Evolutionary conservation across 2,113 vertebrate species (phyloP).

Genomic region (Sturnus vulgaris): DNA sequence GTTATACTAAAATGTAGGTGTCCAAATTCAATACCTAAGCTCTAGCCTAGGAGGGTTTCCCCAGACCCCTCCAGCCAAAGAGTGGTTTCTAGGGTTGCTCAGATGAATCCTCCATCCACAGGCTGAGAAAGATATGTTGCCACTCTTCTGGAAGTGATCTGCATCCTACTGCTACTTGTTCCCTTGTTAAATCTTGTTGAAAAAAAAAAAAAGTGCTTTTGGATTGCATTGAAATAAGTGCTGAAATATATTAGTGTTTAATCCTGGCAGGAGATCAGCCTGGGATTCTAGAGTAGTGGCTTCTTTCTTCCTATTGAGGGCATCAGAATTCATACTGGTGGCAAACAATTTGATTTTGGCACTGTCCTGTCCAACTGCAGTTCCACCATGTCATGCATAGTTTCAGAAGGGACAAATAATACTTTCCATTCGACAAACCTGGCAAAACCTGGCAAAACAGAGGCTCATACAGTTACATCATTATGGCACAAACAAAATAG

Average conservation of each 20-base stretch:
- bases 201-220: rapidly evolving
- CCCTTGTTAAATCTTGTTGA: not conserved
- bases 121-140: not conserved
- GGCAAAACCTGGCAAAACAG: not conserved
- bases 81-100: not conserved
- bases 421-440: not conserved
- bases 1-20: not conserved
- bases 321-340: not conserved
- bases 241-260: not conserved
- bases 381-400: not conserved
- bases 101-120: not conserved
- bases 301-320: not conserved
- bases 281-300: not conserved
- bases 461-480: not conserved
- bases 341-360: not conserved
- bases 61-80: not conserved
- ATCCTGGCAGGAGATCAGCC: not conserved
- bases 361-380: not conserved
- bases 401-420: not conserved
- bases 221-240: not conserved
- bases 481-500: not conserved
- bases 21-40: not conserved
- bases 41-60: not conserved
- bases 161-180: not conserved
- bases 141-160: not conserved